Percentiles rank a stretch among this genome's conserved stretches.
Evolutionary conservation across 1,140 invertebrate species (phyloP).

Genomic region (Copidosoma floridanum): DNA sequence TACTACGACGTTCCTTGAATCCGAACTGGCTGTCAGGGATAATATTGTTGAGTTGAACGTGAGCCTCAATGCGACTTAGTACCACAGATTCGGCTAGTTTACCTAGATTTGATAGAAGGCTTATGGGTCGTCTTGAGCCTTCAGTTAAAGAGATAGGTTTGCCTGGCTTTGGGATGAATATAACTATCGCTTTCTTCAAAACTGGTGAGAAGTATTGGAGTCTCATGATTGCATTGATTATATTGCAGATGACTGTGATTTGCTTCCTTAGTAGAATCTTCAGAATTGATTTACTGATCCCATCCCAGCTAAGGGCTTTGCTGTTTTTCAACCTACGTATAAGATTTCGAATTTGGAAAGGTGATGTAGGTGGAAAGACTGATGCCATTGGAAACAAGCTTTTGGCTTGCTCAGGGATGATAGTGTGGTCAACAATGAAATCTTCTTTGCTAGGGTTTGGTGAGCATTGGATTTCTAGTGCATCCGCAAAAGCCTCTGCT

Average conservation of each 20-base stretch:
- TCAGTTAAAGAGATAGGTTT: background rate
- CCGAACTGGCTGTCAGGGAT: slow-evolving; percentile 12
- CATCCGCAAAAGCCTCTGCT: background rate
- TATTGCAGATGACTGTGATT: no score
- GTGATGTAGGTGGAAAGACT: background rate
- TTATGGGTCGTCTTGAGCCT: slow-evolving; percentile 22
- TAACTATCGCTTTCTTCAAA: no score
- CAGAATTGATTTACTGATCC: background rate
- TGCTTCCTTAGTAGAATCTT: background rate
- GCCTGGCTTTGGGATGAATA: background rate
- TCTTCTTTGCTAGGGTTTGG: background rate
- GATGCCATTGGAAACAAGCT: background rate
- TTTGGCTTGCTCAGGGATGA: background rate
- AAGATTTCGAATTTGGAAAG: background rate
- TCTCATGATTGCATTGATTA: no score
- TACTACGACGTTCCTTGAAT: background rate
- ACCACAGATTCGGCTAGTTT: slow-evolving; percentile 18
- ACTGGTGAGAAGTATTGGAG: no score
- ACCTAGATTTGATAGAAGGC: slow-evolving; percentile 11
- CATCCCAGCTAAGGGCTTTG: background rate
- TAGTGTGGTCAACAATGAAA: no score
- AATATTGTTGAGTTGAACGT: slow-evolving; percentile 1
- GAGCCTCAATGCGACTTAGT: background rate
- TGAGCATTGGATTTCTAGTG: background rate
- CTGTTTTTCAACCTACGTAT: background rate